Evolutionary conservation across 2,888 invertebrate species (phyloP).

Genomic region (Cosmia pyralina): DNA sequence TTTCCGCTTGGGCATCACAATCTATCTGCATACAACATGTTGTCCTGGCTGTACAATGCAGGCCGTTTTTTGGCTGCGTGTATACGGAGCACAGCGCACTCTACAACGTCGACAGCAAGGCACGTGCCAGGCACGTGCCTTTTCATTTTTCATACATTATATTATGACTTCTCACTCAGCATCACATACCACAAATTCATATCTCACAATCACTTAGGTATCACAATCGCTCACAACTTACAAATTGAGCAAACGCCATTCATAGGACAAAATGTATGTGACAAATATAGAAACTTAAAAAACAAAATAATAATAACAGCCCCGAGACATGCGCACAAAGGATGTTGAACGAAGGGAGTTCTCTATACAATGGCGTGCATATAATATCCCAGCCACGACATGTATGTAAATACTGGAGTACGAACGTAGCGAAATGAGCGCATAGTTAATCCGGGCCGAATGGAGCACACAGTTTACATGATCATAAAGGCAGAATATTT

Average conservation of each 20-base stretch:
- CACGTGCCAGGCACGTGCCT: conserved; percentile 6
- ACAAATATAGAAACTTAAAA: neutral
- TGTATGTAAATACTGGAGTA: neutral
- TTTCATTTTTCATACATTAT: conserved; percentile 6
- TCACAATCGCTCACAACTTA: conserved; percentile 7
- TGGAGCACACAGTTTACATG: neutral
- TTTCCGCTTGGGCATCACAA: conserved; percentile 22
- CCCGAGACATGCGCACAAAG: too few relatives aligned
- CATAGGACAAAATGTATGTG: conserved; percentile 10
- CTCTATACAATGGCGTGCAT: neutral
- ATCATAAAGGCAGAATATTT: neutral
- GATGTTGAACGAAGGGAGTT: neutral
- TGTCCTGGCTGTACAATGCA: neutral
- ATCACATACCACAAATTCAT: neutral
- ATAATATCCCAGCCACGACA: neutral
- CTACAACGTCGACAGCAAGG: conserved; percentile 14
- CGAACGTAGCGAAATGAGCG: neutral
- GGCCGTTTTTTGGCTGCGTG: conserved; percentile 12
- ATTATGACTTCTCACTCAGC: conserved; percentile 11
- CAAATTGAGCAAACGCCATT: conserved; percentile 17
- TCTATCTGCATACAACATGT: neutral
- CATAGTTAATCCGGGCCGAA: neutral
- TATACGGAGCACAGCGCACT: conserved; percentile 1
- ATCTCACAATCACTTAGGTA: too few relatives aligned
- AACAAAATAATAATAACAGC: neutral